These are phyloP conservation scores for Phymatocera aterrima DNA, from an alignment of 2,888 invertebrate species.

Conservation along the genomic window DNA sequence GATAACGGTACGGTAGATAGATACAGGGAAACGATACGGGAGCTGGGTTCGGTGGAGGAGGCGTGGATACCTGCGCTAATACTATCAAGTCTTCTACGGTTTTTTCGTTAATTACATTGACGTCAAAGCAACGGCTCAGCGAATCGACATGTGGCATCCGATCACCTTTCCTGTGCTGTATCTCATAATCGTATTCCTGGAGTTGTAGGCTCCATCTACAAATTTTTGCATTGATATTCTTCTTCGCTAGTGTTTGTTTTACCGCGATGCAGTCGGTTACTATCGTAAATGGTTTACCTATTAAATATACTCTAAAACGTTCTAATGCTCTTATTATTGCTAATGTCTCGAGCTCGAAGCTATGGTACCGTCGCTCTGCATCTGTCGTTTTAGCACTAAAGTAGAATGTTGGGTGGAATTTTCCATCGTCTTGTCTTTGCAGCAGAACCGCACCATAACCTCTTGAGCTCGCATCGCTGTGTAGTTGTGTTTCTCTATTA, in stretches of 20 bases:
- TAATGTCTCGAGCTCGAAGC: conserved; percentile 56
- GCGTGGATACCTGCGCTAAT: neutral
- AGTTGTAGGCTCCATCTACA: conserved; percentile 48
- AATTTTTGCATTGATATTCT: conserved; percentile 49
- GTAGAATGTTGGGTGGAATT: conserved; percentile 57
- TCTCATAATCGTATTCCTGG: conserved; percentile 50
- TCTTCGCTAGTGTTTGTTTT: conserved; percentile 50
- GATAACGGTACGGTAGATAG: no score
- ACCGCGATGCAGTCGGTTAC: conserved; percentile 57
- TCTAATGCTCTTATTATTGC: conserved; percentile 55
- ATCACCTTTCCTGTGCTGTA: conserved; percentile 48
- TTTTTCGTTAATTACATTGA: conserved; percentile 20
- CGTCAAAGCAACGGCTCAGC: conserved; percentile 38
- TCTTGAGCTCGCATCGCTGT: conserved; percentile 49
- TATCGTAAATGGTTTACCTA: conserved; percentile 55
- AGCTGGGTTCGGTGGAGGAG: no score
- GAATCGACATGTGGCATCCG: conserved; percentile 51
- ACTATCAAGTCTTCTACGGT: neutral
- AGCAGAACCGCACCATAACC: conserved; percentile 55
- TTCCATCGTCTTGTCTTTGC: conserved; percentile 45
- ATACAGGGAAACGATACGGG: no score
- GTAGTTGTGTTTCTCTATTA: conserved; percentile 45
- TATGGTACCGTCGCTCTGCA: conserved; percentile 53
- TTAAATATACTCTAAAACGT: conserved; percentile 56
- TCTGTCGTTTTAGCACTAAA: conserved; percentile 55